phyloP scores from a whole-genome alignment of 2,797 vertebrate genomes.

The Hafferia zeledoni region DNA sequence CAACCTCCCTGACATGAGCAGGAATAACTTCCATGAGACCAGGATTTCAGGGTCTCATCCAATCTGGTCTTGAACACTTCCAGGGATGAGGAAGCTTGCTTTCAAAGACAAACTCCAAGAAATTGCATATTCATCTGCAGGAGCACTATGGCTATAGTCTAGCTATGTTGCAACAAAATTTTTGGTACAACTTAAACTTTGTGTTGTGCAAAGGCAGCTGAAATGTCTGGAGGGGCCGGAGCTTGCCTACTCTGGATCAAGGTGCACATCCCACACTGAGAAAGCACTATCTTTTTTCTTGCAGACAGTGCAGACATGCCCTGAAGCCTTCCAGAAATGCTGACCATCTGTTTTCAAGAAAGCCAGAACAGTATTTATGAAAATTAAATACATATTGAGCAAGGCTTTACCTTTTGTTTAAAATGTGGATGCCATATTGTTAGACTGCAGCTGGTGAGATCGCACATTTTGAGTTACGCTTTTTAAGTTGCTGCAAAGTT shows the following conservation, averaged over 20 bases:
- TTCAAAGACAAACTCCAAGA: not conserved
- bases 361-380: not conserved
- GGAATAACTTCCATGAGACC: not conserved
- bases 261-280: too few species aligned
- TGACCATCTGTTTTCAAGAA: not conserved
- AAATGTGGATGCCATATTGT: not conserved
- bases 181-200: not conserved
- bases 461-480: not conserved
- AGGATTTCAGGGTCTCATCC: not conserved
- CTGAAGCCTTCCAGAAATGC: not conserved
- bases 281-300: fast-evolving
- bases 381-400: not conserved
- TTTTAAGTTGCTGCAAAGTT: constrained; percentile 21
- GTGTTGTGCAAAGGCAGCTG: not conserved
- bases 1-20: not conserved
- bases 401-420: not conserved
- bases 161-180: not conserved
- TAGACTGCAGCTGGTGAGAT: constrained; percentile 15
- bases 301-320: not conserved
- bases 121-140: not conserved
- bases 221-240: not conserved
- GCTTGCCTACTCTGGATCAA: fast-evolving
- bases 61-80: not conserved
- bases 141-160: not conserved
- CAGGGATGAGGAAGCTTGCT: not conserved